Evolutionary conservation across 2,888 invertebrate species (phyloP).

Genomic region (Protonemura montana): DNA sequence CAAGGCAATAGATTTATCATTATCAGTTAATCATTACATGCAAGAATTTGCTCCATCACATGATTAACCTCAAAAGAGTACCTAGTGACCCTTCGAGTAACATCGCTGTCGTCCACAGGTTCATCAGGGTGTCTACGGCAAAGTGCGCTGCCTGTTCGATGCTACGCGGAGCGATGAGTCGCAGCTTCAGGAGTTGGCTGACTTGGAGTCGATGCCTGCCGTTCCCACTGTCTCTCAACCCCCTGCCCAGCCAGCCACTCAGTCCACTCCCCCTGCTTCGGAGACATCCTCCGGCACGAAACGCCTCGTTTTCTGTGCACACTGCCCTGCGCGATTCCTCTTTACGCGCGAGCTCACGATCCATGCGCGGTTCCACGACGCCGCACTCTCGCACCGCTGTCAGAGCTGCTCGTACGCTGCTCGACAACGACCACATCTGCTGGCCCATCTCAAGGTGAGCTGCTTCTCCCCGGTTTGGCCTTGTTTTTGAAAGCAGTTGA

Average conservation of each 20-base stretch:
- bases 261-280: slow-evolving; percentile 43
- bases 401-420: slow-evolving; percentile 81
- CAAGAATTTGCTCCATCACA: too few relatives aligned
- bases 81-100: too few relatives aligned
- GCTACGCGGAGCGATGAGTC: slow-evolving; percentile 71
- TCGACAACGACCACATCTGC: slow-evolving; percentile 72
- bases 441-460: slow-evolving; percentile 70
- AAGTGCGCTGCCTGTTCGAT: slow-evolving; percentile 76
- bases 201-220: slow-evolving; percentile 35
- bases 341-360: slow-evolving; percentile 74
- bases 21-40: too few relatives aligned
- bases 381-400: slow-evolving; percentile 72
- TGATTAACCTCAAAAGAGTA: too few relatives aligned
- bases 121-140: slow-evolving; percentile 74
- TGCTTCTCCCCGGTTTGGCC: slow-evolving; percentile 59
- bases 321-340: slow-evolving; percentile 79
- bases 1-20: too few relatives aligned
- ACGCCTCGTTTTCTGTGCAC: slow-evolving; percentile 75
- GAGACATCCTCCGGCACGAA: slow-evolving; percentile 49
- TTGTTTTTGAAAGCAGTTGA: too few relatives aligned
- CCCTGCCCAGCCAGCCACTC: background rate
- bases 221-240: slow-evolving; percentile 51
- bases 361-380: slow-evolving; percentile 76
- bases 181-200: slow-evolving; percentile 64
- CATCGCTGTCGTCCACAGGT: too few relatives aligned